Conservation (phyloP, 2,888 invertebrate species). For the Pelosia muscerda region DNA sequence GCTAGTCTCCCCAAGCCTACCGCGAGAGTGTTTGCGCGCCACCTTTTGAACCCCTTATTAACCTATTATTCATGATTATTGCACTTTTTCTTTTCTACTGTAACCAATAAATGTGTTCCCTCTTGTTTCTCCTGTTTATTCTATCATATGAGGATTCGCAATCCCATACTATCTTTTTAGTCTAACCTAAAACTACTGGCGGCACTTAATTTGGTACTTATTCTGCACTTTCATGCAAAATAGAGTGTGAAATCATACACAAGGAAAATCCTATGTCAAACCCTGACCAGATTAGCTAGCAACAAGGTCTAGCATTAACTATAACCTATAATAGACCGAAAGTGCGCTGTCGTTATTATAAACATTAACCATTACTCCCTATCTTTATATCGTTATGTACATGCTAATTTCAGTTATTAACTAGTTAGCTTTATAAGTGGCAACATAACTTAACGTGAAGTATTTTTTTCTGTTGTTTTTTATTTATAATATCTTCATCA, state of each 20-base stretch:
- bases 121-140: too few species aligned
- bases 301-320: slow-evolving; percentile 21
- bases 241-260: slow-evolving; percentile 25
- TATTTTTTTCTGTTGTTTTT: not conserved
- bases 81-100: too few species aligned
- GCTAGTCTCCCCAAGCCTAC: too few species aligned
- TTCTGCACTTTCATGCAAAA: not conserved
- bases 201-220: too few species aligned
- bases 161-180: not conserved
- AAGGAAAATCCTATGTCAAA: slow-evolving; percentile 39
- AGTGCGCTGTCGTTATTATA: slow-evolving; percentile 20
- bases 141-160: not conserved
- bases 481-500: too few species aligned
- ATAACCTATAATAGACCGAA: slow-evolving; percentile 28
- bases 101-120: too few species aligned
- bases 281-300: slow-evolving; percentile 46
- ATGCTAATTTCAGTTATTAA: slow-evolving; percentile 1
- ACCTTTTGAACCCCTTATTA: too few species aligned
- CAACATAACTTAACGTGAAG: not conserved
- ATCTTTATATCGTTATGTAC: slow-evolving; percentile 6
- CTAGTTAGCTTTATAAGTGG: not conserved
- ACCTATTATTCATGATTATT: too few species aligned
- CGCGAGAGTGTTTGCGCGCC: too few species aligned
- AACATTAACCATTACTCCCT: slow-evolving; percentile 24
- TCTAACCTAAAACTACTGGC: too few species aligned